phyloP scores from a whole-genome alignment of 2,113 vertebrate genomes.

The Microcebus tavaratra region DNA sequence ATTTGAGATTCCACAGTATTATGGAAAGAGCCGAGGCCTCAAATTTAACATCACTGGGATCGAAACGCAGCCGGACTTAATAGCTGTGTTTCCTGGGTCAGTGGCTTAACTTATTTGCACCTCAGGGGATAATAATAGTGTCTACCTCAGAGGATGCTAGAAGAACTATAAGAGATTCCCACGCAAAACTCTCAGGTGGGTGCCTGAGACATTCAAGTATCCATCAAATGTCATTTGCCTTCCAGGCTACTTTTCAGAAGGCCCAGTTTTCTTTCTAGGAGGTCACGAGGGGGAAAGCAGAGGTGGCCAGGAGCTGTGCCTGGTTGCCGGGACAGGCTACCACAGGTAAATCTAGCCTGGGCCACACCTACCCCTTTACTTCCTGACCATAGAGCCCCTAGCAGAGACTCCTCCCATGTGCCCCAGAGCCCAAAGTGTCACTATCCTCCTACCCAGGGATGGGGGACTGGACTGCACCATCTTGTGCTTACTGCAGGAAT shows the following conservation, averaged over 20 bases:
- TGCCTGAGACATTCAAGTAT: neutral
- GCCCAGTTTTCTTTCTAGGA: neutral
- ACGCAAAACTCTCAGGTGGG: neutral
- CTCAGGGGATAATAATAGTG: neutral
- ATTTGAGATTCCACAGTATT: neutral
- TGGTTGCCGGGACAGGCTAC: neutral
- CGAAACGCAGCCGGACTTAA: neutral
- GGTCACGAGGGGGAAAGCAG: neutral
- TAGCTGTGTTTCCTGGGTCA: neutral
- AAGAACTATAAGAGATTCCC: neutral
- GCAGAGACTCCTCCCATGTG: neutral
- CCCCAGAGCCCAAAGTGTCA: neutral
- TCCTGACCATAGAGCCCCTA: neutral
- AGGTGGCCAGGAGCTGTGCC: neutral
- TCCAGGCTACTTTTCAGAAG: neutral
- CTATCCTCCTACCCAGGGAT: neutral
- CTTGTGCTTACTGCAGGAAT: conserved; percentile 77
- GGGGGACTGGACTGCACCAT: neutral
- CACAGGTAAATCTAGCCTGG: neutral
- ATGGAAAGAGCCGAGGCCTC: neutral
- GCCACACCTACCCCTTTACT: neutral
- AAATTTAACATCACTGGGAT: neutral
- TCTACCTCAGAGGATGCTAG: neutral
- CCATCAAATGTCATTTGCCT: neutral
- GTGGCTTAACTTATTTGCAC: neutral